phyloP scores from a whole-genome alignment of 2,797 vertebrate species.

The Sciurus vulgaris region DNA sequence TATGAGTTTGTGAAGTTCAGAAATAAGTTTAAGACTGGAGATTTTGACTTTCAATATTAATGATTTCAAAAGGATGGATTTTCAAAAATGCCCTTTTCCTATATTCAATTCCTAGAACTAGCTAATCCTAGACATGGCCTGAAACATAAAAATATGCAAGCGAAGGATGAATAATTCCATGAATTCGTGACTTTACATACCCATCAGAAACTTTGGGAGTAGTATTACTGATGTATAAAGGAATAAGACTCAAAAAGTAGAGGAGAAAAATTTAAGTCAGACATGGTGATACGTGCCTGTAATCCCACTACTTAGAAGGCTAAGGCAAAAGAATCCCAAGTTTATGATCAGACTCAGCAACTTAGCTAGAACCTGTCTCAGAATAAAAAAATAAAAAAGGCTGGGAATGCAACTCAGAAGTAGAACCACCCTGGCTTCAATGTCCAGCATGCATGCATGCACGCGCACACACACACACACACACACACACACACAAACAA shows the following conservation, averaged over 20 bases:
- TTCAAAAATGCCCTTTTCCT: background rate
- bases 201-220: slow-evolving; percentile 16
- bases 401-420: too few species aligned
- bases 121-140: background rate
- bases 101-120: slow-evolving; percentile 36
- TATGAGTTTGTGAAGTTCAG: slow-evolving; percentile 14
- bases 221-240: background rate
- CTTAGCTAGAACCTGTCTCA: too few species aligned
- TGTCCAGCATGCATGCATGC: too few species aligned
- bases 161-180: background rate
- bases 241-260: background rate
- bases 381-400: too few species aligned
- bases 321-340: too few species aligned
- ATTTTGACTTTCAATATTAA: background rate
- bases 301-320: too few species aligned
- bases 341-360: too few species aligned
- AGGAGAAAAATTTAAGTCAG: too few species aligned
- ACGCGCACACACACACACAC: too few species aligned
- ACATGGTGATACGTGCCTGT: too few species aligned
- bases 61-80: slow-evolving; percentile 30
- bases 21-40: background rate
- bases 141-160: background rate
- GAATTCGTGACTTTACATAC: slow-evolving; percentile 24
- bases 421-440: too few species aligned
- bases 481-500: too few species aligned